These are phyloP conservation scores for Melanotaenia maccullochi DNA, from an alignment of 2,797 vertebrate species.

Conservation along the genomic window DNA sequence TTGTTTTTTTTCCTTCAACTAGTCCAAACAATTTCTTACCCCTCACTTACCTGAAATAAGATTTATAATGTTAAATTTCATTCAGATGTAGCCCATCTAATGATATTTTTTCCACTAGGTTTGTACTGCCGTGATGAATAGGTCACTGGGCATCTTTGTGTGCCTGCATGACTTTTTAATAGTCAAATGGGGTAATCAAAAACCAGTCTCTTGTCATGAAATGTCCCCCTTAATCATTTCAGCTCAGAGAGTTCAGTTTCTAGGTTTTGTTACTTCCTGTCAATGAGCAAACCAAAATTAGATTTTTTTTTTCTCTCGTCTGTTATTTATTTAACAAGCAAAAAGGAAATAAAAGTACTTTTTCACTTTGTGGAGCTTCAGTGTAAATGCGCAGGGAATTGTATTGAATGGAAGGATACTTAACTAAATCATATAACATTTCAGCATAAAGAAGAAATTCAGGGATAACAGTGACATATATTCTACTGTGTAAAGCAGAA, in stretches of 20 bases:
- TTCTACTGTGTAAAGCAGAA: background rate
- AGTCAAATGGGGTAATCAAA: conserved; percentile 52
- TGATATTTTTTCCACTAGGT: conserved; percentile 42
- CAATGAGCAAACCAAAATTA: background rate
- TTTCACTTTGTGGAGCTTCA: background rate
- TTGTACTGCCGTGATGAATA: conserved; percentile 55
- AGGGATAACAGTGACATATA: background rate
- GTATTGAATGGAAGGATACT: background rate
- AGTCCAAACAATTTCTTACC: conserved; percentile 61
- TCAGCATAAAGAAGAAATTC: too few relatives aligned
- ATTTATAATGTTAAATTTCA: conserved; percentile 72
- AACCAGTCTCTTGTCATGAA: conserved; percentile 51
- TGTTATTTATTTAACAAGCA: background rate
- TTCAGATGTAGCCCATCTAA: conserved; percentile 59
- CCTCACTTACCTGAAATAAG: conserved; percentile 65
- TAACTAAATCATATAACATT: too few relatives aligned
- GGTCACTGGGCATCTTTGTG: conserved; percentile 36
- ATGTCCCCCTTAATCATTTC: conserved; percentile 38
- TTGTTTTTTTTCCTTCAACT: conserved; percentile 38
- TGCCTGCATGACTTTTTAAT: conserved; percentile 53
- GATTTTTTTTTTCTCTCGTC: background rate
- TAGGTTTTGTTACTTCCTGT: background rate
- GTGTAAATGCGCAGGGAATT: background rate
- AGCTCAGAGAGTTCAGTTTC: conserved; percentile 22
- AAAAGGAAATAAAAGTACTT: background rate